A percentile compares a stretch with the other conserved stretches of the same genome.
Evolutionary conservation across 30 jellyfish, hydroid and myxozoan species (phyloP).

Genomic region (Mastigias papua): DNA sequence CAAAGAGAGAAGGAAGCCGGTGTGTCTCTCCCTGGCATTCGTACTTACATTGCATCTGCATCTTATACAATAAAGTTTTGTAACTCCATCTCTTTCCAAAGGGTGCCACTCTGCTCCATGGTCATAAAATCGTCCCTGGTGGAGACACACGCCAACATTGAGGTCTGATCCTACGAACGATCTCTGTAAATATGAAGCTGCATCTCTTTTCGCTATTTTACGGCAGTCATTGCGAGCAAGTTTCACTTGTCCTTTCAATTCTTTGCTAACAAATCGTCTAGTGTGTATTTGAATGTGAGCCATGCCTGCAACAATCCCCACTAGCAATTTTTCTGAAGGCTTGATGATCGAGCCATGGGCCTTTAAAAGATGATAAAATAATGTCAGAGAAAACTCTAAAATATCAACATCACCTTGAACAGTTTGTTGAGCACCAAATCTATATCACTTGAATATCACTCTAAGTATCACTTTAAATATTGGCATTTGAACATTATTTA

Average conservation of each 20-base stretch:
- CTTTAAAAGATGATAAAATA: neutral
- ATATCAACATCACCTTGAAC: too few relatives aligned
- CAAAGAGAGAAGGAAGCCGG: neutral
- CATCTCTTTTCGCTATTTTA: neutral
- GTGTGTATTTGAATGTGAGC: constrained; percentile 50
- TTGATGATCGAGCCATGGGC: constrained; percentile 52
- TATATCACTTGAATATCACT: too few relatives aligned
- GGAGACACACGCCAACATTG: constrained; percentile 60
- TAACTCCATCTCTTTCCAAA: constrained; percentile 26
- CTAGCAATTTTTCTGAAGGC: constrained; percentile 34
- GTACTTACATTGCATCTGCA: constrained; percentile 59
- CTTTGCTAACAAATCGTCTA: constrained; percentile 28
- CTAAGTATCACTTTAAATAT: too few relatives aligned
- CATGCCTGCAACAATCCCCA: constrained; percentile 65
- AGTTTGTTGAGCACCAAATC: too few relatives aligned
- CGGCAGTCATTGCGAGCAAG: constrained; percentile 42
- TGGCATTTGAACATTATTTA: too few relatives aligned
- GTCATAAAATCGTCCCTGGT: constrained; percentile 66
- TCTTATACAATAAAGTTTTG: constrained; percentile 31
- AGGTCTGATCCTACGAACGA: constrained; percentile 45
- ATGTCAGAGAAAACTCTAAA: too few relatives aligned
- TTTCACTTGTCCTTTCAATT: constrained; percentile 46
- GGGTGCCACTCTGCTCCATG: constrained; percentile 72
- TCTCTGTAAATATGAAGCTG: constrained; percentile 30
- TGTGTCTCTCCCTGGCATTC: too few relatives aligned